These are phyloP conservation scores for Sylvia borin DNA, from an alignment of 2,797 vertebrate genomes.

Conservation along the genomic window DNA sequence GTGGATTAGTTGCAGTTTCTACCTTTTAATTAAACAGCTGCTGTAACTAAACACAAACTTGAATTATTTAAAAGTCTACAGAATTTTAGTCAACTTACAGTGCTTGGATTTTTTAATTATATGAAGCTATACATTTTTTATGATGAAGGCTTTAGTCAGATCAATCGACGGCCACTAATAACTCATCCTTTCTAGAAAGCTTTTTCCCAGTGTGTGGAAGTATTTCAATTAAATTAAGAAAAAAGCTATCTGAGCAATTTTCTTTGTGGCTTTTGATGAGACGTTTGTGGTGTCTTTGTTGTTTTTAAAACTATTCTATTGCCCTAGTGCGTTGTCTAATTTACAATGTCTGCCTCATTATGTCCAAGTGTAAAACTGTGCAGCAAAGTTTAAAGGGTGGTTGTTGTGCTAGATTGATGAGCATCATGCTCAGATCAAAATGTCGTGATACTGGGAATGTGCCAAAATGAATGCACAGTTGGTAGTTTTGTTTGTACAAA, in stretches of 20 bases:
- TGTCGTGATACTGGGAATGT: background rate
- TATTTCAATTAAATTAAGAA: slow-evolving; percentile 66
- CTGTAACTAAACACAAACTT: slow-evolving; percentile 77
- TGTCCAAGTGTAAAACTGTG: slow-evolving; percentile 19
- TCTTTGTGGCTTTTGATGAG: slow-evolving; percentile 14
- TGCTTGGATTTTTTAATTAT: slow-evolving; percentile 77
- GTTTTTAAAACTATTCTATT: background rate
- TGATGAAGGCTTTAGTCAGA: slow-evolving; percentile 72
- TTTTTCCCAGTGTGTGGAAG: slow-evolving; percentile 60
- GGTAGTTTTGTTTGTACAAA: background rate
- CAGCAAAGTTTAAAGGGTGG: background rate
- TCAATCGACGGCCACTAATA: slow-evolving; percentile 68
- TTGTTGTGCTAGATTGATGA: slow-evolving; percentile 1
- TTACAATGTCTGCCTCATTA: background rate
- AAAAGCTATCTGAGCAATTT: slow-evolving; percentile 39
- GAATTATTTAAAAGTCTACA: slow-evolving; percentile 81
- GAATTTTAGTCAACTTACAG: slow-evolving; percentile 72
- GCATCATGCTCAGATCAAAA: background rate
- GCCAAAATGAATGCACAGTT: background rate
- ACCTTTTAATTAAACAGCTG: slow-evolving; percentile 85
- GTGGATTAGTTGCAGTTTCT: slow-evolving; percentile 82
- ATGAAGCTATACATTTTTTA: slow-evolving; percentile 77
- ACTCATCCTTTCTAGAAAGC: slow-evolving; percentile 58
- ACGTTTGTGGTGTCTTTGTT: background rate
- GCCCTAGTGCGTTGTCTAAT: background rate